A percentile compares a stretch with the other conserved stretches of the same genome.
Evolutionary conservation across 2,888 invertebrate genomes (phyloP).

Genomic region (Polyommatus icarus): DNA sequence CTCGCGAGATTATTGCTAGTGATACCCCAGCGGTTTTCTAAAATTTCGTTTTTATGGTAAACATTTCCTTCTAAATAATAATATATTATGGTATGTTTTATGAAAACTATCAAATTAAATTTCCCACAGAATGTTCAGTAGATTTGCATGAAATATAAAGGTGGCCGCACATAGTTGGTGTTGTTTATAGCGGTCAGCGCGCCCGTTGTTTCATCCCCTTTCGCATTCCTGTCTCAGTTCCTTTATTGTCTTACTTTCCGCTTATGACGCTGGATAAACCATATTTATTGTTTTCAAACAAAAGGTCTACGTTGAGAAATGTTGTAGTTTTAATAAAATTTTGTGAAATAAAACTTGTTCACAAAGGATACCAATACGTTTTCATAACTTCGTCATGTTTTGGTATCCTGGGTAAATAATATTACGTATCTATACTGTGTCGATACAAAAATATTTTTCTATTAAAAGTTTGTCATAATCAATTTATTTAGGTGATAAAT

Average conservation of each 20-base stretch:
- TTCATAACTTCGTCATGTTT: too few species aligned
- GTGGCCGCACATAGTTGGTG: slow-evolving; percentile 74
- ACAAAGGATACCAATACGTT: too few species aligned
- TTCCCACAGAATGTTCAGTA: slow-evolving; percentile 44
- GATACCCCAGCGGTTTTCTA: too few species aligned
- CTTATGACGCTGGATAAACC: slow-evolving; percentile 65
- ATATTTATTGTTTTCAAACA: slow-evolving; percentile 63
- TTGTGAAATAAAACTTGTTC: neutral
- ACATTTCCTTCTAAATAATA: neutral
- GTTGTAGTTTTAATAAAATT: neutral
- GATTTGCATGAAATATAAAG: slow-evolving; percentile 80
- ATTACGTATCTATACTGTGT: too few species aligned
- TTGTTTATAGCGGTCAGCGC: slow-evolving; percentile 77
- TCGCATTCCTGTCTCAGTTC: slow-evolving; percentile 72
- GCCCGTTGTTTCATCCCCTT: slow-evolving; percentile 61
- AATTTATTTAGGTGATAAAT: neutral
- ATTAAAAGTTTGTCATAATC: neutral
- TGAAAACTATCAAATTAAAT: slow-evolving; percentile 34
- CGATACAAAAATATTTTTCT: neutral
- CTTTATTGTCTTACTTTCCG: slow-evolving; percentile 78
- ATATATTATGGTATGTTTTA: neutral
- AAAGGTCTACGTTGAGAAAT: slow-evolving; percentile 45
- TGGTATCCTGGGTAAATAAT: too few species aligned
- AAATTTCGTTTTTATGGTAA: too few species aligned
- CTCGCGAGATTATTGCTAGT: too few species aligned